Conservation (phyloP, 2,888 invertebrate species). For the Drosophila hamatofila region DNA sequence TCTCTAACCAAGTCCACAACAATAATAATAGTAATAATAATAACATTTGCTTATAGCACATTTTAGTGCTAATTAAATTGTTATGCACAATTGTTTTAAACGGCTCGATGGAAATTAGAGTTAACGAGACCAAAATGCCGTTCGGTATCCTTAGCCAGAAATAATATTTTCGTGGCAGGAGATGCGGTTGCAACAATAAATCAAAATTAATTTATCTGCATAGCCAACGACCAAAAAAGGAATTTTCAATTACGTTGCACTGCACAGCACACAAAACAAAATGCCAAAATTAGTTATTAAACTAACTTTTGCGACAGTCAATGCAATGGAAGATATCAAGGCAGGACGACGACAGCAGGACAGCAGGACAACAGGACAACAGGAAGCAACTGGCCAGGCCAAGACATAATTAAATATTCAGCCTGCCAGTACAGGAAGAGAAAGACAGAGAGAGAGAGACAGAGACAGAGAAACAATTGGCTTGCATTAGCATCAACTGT, state of each 20-base stretch:
- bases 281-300: constrained; percentile 70
- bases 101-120: constrained; percentile 10
- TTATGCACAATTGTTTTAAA: constrained; percentile 58
- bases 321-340: constrained; percentile 47
- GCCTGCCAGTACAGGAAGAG: constrained; percentile 27
- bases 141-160: constrained; percentile 20
- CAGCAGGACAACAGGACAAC: too few relatives aligned
- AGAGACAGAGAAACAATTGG: neutral
- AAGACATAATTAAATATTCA: constrained; percentile 50
- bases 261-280: constrained; percentile 50
- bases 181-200: constrained; percentile 52
- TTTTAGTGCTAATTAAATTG: constrained; percentile 46
- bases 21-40: neutral
- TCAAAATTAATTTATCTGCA: constrained; percentile 62
- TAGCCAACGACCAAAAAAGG: constrained; percentile 40
- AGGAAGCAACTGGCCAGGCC: constrained; percentile 30
- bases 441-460: neutral
- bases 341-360: constrained; percentile 1
- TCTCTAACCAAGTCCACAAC: constrained; percentile 1
- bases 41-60: constrained; percentile 10
- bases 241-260: constrained; percentile 72
- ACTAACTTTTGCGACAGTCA: constrained; percentile 51
- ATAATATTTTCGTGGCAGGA: constrained; percentile 32
- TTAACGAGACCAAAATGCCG: constrained; percentile 30
- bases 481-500: constrained; percentile 41